phyloP scores from a whole-genome alignment of 2,113 vertebrate genomes.

The Lanius ludovicianus region DNA sequence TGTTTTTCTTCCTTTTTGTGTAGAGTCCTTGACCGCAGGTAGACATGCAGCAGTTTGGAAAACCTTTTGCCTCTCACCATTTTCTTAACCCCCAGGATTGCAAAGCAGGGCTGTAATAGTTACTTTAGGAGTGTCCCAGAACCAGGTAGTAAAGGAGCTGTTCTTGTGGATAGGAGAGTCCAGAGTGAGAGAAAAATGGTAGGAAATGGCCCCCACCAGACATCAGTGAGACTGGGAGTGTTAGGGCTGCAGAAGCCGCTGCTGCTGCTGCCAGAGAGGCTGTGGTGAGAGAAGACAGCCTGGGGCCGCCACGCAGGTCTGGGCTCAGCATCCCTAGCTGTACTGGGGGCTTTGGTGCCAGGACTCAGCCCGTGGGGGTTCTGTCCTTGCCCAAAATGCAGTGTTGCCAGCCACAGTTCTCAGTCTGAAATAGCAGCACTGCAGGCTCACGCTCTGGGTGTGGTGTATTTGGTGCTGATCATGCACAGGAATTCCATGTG shows the following conservation, averaged over 20 bases:
- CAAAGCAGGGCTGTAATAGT: background rate
- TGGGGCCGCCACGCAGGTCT: background rate
- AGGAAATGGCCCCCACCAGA: background rate
- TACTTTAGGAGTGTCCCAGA: background rate
- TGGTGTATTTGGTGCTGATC: rapidly evolving
- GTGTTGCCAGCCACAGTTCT: rapidly evolving
- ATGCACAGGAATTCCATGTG: background rate
- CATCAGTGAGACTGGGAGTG: background rate
- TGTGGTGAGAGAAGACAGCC: background rate
- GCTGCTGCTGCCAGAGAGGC: background rate
- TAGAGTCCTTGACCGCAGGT: background rate
- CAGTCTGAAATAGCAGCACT: rapidly evolving
- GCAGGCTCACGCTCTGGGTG: rapidly evolving
- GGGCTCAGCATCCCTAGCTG: background rate
- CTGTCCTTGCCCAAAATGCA: background rate
- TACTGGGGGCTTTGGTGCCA: background rate
- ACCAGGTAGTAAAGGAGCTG: background rate
- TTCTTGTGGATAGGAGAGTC: background rate
- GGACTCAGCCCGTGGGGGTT: background rate
- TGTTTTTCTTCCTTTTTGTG: background rate
- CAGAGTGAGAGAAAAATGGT: background rate
- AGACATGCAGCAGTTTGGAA: background rate
- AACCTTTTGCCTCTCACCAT: background rate
- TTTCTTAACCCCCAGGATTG: background rate
- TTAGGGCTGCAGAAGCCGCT: background rate